phyloP scores from a whole-genome alignment of 1,140 invertebrate species.

The Psilanteris sp. region DNA sequence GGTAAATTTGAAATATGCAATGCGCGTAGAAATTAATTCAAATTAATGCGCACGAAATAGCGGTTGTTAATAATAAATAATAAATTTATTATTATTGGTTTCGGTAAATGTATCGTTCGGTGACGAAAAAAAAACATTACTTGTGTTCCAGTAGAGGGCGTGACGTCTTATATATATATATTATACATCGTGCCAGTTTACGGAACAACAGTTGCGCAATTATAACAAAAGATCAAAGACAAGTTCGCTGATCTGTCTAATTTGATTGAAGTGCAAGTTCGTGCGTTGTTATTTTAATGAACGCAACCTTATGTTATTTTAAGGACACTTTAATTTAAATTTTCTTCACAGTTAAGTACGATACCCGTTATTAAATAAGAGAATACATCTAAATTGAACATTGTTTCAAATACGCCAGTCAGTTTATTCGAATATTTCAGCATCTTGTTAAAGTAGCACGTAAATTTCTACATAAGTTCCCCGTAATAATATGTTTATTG shows the following conservation, averaged over 20 bases:
- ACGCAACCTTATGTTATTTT: conserved; percentile 4
- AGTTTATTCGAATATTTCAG: conserved; percentile 20
- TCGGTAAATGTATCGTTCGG: too few species aligned
- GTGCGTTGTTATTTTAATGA: conserved; percentile 11
- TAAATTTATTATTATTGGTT: too few species aligned
- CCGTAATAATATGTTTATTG: too few species aligned
- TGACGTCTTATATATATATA: too few species aligned
- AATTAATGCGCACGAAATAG: too few species aligned
- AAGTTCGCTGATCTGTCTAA: neutral
- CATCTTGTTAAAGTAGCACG: conserved; percentile 3
- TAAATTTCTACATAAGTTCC: too few species aligned
- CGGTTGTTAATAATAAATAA: too few species aligned
- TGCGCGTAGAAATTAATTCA: too few species aligned
- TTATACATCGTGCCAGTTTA: too few species aligned
- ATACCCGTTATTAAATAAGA: conserved; percentile 30
- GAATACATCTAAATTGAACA: conserved; percentile 25
- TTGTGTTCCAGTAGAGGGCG: too few species aligned
- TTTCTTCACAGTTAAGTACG: conserved; percentile 14
- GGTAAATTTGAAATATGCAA: too few species aligned
- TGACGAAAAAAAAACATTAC: too few species aligned
- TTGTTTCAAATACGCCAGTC: conserved; percentile 24
- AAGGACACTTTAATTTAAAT: conserved; percentile 9
- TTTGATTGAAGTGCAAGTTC: neutral
- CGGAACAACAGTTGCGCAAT: conserved; percentile 1
- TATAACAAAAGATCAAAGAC: conserved; percentile 1